Base-by-base conservation (phyloP, 2,888 invertebrate genomes). In the Nomada goodeniana region DNA sequence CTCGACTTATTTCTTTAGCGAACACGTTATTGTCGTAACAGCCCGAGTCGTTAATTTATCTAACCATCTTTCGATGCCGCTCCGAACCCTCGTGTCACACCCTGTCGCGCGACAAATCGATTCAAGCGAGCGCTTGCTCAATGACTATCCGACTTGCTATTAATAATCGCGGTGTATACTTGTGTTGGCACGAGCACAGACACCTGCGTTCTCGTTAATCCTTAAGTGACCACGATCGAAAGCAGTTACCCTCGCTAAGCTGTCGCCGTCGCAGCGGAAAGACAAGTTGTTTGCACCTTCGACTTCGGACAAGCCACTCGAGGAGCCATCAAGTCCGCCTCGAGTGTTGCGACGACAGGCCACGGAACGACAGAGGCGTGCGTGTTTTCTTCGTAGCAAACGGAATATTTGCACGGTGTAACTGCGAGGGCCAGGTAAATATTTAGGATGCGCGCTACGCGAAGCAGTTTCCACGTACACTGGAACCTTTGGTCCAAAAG, bases 371-470 rank as follows among this genome's bases (percentile, higher is more conserved):
- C 47, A 36, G 42, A 68, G 80, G 74, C 86, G 79, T 72, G 83
- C 85, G 88, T 88, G 85, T 84, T 88, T 88, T 88, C 88, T 67
- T 74, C 76, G 82, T 82, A 74, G 82, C 83, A 72, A 86, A 81
- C 79, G 86, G 85, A 89, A 88, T 90, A 89, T 90, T 88, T 87
- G 87, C 87, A 78, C 77, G 79, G 84, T 85, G 84, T 87, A 89
- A 85, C 86, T 74, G 79, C 82, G 73, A 89, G 90, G 86, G 85
- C 82, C 83, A 68, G 76, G 89, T 85, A 89, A 89, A 89, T 89
- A 89, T 89, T 89, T 90, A 89, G 89, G 83, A 86, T 87, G 87
- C 87, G 79, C 84, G 82, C 80, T 83, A 80, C 74, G 87, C 78
- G 69, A 79, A 71, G 87, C 84, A 89, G 89, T 89, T 89, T 88